Evolutionary conservation across 37 sponge, comb jelly and placozoan genomes (phyloP).

Genomic region (Haliclona indistincta): DNA sequence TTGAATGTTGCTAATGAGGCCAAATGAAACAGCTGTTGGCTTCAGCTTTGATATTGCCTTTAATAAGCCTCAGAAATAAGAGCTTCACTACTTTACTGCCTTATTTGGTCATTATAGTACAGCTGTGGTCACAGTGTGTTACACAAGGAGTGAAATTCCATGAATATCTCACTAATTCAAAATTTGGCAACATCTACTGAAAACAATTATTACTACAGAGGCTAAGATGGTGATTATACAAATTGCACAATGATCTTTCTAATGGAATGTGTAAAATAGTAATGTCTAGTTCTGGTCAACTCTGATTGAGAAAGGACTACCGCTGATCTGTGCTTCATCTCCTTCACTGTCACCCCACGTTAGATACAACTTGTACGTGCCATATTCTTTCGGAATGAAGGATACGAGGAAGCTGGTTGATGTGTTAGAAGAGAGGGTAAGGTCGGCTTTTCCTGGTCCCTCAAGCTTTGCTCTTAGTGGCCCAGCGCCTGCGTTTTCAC

Average conservation of each 20-base stretch:
- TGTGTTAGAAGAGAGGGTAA: conserved; percentile 46
- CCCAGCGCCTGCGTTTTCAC: conserved; percentile 75
- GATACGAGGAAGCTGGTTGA: conserved; percentile 75
- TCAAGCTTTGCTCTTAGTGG: conserved; percentile 84
- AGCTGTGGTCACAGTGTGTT: too few species aligned
- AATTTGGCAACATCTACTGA: not conserved
- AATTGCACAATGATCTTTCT: not conserved
- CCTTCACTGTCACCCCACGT: conserved; percentile 82
- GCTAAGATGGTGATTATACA: too few species aligned
- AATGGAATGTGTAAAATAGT: not conserved
- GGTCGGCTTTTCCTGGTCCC: conserved; percentile 75
- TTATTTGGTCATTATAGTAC: too few species aligned
- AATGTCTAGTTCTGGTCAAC: conserved; percentile 31
- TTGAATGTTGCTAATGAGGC: too few species aligned
- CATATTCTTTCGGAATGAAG: conserved; percentile 62
- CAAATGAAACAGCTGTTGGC: too few species aligned
- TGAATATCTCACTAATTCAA: too few species aligned
- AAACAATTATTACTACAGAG: not conserved
- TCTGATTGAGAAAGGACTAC: conserved; percentile 81
- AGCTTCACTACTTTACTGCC: too few species aligned
- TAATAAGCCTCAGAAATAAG: too few species aligned
- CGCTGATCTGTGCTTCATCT: conserved; percentile 51
- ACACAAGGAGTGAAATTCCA: too few species aligned
- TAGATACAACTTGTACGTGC: conserved; percentile 72
- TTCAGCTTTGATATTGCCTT: too few species aligned